A percentile compares a stretch with the other conserved stretches of the same genome.
These are phyloP conservation scores for Sipha maydis DNA, from an alignment of 2,888 invertebrate species.

Conservation along the genomic window DNA sequence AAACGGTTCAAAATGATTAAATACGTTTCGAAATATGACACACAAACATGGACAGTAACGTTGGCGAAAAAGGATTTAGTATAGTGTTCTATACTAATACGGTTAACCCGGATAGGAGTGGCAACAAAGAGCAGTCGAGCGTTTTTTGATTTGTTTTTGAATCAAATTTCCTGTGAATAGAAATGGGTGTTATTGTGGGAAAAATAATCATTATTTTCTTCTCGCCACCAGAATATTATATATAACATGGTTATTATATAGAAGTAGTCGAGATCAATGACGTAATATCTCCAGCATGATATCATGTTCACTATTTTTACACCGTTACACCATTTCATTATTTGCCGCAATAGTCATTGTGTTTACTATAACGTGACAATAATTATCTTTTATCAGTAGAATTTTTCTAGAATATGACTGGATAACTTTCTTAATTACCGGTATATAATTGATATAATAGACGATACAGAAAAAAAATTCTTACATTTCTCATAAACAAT, in stretches of 20 bases:
- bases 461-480: no score
- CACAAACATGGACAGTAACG: no score
- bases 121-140: neutral
- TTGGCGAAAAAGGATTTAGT: no score
- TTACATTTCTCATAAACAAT: neutral
- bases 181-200: neutral
- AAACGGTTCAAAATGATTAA: no score
- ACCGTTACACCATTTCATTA: constrained; percentile 43
- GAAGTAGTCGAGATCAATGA: constrained; percentile 26
- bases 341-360: constrained; percentile 30
- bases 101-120: neutral
- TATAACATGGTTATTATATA: constrained; percentile 9
- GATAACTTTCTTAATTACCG: neutral
- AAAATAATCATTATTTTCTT: constrained; percentile 15
- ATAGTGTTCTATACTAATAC: neutral
- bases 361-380: constrained; percentile 1
- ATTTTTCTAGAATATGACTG: neutral
- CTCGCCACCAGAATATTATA: neutral
- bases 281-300: constrained; percentile 57
- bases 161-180: constrained; percentile 25
- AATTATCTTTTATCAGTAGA: constrained; percentile 17
- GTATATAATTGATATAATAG: neutral
- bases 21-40: no score
- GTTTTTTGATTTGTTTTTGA: neutral
- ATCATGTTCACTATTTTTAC: constrained; percentile 59